Evolutionary conservation across 2,797 vertebrate species (phyloP), one percentile per base, ranked within the genome.

Genomic region (Rhynchonycteris naso): DNA sequence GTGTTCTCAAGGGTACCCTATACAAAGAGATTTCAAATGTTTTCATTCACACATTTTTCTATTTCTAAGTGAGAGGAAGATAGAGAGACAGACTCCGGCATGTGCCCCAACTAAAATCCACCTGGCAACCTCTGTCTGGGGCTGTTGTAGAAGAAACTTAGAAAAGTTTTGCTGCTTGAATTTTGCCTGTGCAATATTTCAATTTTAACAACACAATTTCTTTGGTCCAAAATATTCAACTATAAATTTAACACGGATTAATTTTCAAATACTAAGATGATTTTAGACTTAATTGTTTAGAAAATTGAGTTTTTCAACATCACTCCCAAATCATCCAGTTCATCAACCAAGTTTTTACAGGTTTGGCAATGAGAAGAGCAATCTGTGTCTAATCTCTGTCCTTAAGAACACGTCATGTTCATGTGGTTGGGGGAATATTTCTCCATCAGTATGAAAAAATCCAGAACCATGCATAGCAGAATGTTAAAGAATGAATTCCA

Each of bases 401-500:
- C 11, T 15, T 82, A 84, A 56, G 50, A 63, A 86, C 7, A 78
- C 2, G 18, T 3, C 38, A 19, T 33, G 59, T 38, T 88, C 83
- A 50, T 3, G 35, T 43, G 50, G 52, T 14, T n/a, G 13, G 10
- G 9, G 65, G 7, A 54, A 12, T 43, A 18, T 75, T 79, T 54
- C 15, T 11, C 33, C 58, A 58, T 24, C 13, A 22, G 71, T 71
- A 84, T 43, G n/a, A n/a, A 56, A 80, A 88, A 63, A 5, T 61
- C 22, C 43, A 79, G 38, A 79, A n/a, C 16, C 2, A 1, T 43
- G 22, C 10, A 54, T 56, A 85, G 69, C 0, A 26, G 47, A 63
- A 88, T n/a, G 28, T 24, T 58, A 75, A 84, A 81, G 79, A 95
- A 89, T 58, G 15, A 72, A 59, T 88, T 59, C 22, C 54, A 71